Evolutionary conservation across 2,888 invertebrate species (phyloP).

Genomic region (Acrobasis repandana): DNA sequence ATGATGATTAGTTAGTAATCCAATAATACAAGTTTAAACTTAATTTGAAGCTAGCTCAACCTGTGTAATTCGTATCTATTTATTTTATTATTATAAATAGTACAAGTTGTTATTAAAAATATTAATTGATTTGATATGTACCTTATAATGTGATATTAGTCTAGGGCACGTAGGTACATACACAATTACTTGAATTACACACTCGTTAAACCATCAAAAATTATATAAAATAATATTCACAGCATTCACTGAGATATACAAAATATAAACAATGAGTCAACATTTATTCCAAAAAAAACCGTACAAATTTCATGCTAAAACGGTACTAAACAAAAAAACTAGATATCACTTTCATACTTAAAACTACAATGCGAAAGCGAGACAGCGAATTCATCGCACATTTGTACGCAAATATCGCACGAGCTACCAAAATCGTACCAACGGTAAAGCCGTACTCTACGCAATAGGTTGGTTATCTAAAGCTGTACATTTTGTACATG

Average conservation of each 20-base stretch:
- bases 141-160: background rate
- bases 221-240: background rate
- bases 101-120: background rate
- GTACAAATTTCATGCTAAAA: constrained; percentile 6
- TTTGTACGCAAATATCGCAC: constrained; percentile 9
- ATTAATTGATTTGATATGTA: constrained; percentile 14
- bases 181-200: too few species aligned
- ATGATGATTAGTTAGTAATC: too few species aligned
- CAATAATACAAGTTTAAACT: too few species aligned
- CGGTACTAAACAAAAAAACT: constrained; percentile 6
- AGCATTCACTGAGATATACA: background rate
- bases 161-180: constrained; percentile 5
- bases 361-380: constrained; percentile 26
- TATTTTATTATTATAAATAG: background rate
- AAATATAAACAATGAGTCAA: background rate
- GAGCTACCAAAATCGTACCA: background rate
- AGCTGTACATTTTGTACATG: background rate
- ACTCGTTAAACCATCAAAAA: background rate
- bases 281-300: background rate
- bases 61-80: too few species aligned
- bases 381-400: constrained; percentile 8
- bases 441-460: background rate
- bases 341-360: constrained; percentile 20
- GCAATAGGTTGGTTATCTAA: too few species aligned
- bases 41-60: too few species aligned